Percentiles rank a stretch among this genome's conserved stretches.
Evolutionary conservation across 2,797 vertebrate genomes (phyloP).

Genomic region (Phrynocephalus vlangalii): DNA sequence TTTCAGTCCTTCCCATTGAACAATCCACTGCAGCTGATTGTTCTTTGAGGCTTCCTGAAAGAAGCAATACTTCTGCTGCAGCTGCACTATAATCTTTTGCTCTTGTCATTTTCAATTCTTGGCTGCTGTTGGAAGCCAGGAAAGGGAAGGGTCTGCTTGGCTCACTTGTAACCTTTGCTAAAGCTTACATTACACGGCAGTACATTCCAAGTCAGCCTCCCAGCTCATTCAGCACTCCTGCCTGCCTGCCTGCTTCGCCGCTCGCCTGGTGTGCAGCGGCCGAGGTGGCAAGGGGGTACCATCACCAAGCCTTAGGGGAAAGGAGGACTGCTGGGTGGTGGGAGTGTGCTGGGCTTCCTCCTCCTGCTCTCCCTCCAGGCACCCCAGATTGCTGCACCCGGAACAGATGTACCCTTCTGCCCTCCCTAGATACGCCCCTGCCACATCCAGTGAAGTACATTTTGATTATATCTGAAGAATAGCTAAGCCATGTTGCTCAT

Average conservation of each 20-base stretch:
- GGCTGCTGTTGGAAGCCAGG: neutral
- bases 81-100: neutral
- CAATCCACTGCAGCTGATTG: neutral
- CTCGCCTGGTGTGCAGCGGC: no score
- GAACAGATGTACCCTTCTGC: no score
- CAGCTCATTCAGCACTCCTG: neutral
- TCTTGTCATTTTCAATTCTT: neutral
- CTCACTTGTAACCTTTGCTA: neutral
- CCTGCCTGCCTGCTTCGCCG: no score
- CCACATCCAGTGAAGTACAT: neutral
- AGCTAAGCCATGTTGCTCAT: neutral
- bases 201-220: neutral
- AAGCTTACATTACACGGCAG: neutral
- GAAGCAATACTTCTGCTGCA: neutral
- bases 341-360: no score
- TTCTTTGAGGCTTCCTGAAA: neutral
- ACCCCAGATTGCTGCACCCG: no score
- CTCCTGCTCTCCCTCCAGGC: no score
- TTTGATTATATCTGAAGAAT: neutral
- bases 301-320: no score
- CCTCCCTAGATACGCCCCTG: no score
- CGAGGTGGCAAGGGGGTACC: no score
- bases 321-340: no score
- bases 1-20: neutral
- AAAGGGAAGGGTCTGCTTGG: neutral